Percentiles rank a stretch among this genome's conserved stretches.
phyloP scores from a whole-genome alignment of 2,888 invertebrate species.

The Phytoseiulus persimilis region DNA sequence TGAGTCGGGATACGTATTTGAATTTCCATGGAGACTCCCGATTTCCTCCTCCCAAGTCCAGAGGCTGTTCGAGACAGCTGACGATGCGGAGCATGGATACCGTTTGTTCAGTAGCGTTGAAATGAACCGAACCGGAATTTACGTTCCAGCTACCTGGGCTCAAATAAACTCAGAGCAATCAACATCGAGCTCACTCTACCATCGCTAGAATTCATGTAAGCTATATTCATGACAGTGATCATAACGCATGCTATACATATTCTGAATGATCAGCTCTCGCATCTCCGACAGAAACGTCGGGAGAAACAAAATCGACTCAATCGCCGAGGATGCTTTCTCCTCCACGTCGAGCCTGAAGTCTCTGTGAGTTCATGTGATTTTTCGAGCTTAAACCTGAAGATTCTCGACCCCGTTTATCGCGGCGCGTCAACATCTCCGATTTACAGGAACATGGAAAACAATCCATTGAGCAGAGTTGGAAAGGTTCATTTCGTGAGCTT shows the following conservation, averaged over 20 bases:
- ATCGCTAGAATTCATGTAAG: conserved; percentile 39
- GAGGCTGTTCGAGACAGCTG: no score
- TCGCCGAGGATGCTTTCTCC: conserved; percentile 53
- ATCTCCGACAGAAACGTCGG: conserved; percentile 54
- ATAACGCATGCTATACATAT: no score
- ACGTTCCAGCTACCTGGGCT: neutral
- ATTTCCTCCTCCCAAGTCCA: no score
- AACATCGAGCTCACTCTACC: neutral
- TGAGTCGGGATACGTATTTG: no score
- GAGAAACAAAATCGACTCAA: conserved; percentile 52
- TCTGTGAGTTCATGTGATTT: conserved; percentile 51
- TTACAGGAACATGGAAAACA: conserved; percentile 51
- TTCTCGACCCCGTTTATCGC: no score
- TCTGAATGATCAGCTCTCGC: no score
- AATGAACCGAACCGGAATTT: neutral
- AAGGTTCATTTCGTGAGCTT: conserved; percentile 40
- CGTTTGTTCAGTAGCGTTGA: no score
- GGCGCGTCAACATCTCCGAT: no score
- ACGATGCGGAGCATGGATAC: no score
- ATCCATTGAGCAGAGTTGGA: conserved; percentile 40
- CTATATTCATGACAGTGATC: no score
- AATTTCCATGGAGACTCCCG: no score
- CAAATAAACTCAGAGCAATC: neutral
- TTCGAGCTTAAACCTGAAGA: no score
- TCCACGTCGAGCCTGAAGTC: conserved; percentile 52